Conservation (phyloP, 2,113 vertebrate genomes). For the Xenopus borealis region DNA sequence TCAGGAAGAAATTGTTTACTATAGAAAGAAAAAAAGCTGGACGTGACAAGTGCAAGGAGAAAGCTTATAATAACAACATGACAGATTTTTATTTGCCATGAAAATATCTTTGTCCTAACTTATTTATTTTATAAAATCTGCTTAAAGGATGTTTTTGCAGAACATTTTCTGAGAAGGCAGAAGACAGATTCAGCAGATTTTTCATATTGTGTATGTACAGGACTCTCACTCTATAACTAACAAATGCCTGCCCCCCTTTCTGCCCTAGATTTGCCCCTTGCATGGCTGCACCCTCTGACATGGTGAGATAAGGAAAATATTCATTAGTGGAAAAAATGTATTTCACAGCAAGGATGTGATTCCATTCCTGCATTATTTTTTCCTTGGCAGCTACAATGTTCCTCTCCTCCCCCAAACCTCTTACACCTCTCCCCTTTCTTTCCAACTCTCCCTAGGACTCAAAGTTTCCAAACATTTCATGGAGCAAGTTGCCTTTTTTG, state of each 20-base stretch:
- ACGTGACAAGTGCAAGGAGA: too few species aligned
- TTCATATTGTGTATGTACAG: not conserved
- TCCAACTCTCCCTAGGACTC: not conserved
- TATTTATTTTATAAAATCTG: too few species aligned
- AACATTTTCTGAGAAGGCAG: too few species aligned
- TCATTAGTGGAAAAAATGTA: slow-evolving; percentile 19
- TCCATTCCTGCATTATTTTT: slow-evolving; percentile 23
- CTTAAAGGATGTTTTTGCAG: too few species aligned
- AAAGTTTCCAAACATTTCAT: slow-evolving; percentile 35
- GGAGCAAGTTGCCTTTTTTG: slow-evolving; percentile 31
- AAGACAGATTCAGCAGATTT: not conserved
- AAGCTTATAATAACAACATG: too few species aligned
- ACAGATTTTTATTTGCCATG: too few species aligned
- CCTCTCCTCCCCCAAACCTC: slow-evolving; percentile 12
- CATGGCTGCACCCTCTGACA: slow-evolving; percentile 18
- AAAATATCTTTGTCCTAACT: too few species aligned
- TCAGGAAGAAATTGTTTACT: too few species aligned
- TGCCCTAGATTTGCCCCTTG: not conserved
- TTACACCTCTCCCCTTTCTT: not conserved
- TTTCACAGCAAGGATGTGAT: slow-evolving; percentile 32
- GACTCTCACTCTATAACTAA: not conserved
- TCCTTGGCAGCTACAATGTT: not conserved
- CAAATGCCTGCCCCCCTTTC: not conserved
- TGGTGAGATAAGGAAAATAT: slow-evolving; percentile 18
- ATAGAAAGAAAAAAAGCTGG: too few species aligned